These are phyloP conservation scores for Parnassius smintheus DNA, from an alignment of 2,888 invertebrate genomes.

Conservation along the genomic window DNA sequence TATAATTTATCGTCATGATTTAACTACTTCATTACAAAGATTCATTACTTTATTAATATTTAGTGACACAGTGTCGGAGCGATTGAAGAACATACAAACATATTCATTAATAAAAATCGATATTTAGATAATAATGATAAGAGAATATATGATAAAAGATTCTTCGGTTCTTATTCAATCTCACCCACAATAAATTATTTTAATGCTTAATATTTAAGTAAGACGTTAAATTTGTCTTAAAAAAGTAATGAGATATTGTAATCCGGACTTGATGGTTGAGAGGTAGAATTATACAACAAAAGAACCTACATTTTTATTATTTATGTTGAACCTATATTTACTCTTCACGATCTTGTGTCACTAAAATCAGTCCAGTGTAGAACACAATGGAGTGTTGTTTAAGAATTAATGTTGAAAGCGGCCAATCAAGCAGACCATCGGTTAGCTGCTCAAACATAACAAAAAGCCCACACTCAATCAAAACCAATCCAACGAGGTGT, in stretches of 20 bases:
- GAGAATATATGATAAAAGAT: no score
- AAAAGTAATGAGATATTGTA: no score
- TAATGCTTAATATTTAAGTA: no score
- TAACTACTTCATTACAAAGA: constrained; percentile 36
- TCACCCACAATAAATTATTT: no score
- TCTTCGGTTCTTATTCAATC: no score
- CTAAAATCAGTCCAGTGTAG: constrained; percentile 30
- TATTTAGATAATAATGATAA: no score
- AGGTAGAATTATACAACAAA: no score
- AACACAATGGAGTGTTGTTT: constrained; percentile 68
- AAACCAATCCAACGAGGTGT: constrained; percentile 71
- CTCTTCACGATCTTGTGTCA: constrained; percentile 30
- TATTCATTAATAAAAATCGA: no score
- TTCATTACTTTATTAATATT: constrained; percentile 34
- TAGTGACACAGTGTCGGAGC: constrained; percentile 35
- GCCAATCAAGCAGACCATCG: constrained; percentile 70
- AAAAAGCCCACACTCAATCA: constrained; percentile 78
- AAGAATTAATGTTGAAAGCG: constrained; percentile 70
- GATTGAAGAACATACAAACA: neutral
- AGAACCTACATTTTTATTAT: no score
- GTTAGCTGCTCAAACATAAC: constrained; percentile 76
- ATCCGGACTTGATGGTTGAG: no score
- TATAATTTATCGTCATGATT: constrained; percentile 61
- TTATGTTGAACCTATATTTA: constrained; percentile 1
- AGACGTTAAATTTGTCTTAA: no score